A percentile compares a stretch with the other conserved stretches of the same genome.
Conservation (phyloP, 2,888 invertebrate species). For the Ephialtes manifestator region DNA sequence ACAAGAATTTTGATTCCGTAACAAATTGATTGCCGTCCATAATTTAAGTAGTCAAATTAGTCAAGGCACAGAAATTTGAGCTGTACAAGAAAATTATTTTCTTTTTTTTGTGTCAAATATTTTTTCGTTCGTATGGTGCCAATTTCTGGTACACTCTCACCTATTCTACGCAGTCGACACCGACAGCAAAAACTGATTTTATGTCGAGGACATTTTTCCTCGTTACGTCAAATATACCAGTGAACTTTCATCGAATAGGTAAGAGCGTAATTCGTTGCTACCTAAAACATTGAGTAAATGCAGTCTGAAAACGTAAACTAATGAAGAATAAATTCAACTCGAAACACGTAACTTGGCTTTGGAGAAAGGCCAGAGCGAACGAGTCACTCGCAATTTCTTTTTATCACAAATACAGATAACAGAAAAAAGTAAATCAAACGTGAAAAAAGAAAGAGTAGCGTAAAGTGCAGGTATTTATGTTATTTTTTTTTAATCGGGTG, state of each 20-base stretch:
- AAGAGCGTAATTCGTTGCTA: conserved; percentile 65
- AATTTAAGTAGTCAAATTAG: too few species aligned
- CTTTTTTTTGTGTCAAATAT: too few species aligned
- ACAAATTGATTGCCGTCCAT: too few species aligned
- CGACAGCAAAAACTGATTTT: neutral
- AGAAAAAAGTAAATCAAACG: conserved; percentile 9
- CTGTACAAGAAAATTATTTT: too few species aligned
- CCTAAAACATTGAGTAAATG: conserved; percentile 62
- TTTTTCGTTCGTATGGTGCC: too few species aligned
- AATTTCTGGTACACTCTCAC: neutral
- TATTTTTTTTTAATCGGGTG: conserved; percentile 26
- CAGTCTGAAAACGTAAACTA: conserved; percentile 28
- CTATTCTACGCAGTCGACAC: neutral
- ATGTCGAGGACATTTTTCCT: neutral
- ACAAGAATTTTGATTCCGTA: too few species aligned
- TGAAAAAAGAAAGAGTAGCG: conserved; percentile 25
- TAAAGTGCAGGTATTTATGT: conserved; percentile 54
- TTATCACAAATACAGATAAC: conserved; percentile 1
- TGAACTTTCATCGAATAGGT: neutral
- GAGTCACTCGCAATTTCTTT: conserved; percentile 11
- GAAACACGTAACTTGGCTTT: neutral
- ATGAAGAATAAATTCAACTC: neutral
- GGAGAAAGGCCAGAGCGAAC: conserved; percentile 17
- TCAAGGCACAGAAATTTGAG: too few species aligned
- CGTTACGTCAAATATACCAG: neutral